Percentiles rank a stretch among this genome's conserved stretches.
Evolutionary conservation across 2,888 invertebrate genomes (phyloP).

Genomic region (Tipula helvola): DNA sequence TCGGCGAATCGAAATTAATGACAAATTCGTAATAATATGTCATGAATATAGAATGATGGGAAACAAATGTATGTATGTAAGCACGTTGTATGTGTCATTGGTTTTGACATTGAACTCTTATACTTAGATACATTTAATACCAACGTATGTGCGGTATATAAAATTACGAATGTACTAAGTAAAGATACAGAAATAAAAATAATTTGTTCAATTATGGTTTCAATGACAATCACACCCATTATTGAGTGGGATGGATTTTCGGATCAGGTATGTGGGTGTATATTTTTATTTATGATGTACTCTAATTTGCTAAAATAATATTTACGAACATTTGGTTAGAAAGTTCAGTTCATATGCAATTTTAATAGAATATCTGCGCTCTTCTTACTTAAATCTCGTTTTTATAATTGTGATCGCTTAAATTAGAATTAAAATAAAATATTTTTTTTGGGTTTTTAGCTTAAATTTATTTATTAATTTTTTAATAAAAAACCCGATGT

Average conservation of each 20-base stretch:
- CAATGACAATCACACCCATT: neutral
- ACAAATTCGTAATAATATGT: neutral
- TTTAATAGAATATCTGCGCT: too few relatives aligned
- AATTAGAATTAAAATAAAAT: too few relatives aligned
- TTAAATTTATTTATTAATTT: too few relatives aligned
- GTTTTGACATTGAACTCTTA: neutral
- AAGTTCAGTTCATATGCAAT: too few relatives aligned
- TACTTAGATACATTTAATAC: neutral
- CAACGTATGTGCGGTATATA: neutral
- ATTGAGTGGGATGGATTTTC: neutral
- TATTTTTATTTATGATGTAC: too few relatives aligned
- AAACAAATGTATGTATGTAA: neutral
- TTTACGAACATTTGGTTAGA: too few relatives aligned
- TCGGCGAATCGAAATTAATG: neutral
- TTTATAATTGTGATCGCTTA: too few relatives aligned
- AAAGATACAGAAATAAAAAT: neutral
- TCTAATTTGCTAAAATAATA: too few relatives aligned
- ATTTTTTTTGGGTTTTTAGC: too few relatives aligned
- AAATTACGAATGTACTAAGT: too few relatives aligned
- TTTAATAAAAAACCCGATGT: too few relatives aligned
- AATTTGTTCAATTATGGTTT: neutral
- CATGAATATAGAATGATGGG: neutral
- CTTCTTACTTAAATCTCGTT: too few relatives aligned
- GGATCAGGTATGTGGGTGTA: neutral
- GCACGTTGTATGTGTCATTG: neutral